Conservation (phyloP, 2,888 invertebrate genomes). For the Odontocolon sp. region DNA sequence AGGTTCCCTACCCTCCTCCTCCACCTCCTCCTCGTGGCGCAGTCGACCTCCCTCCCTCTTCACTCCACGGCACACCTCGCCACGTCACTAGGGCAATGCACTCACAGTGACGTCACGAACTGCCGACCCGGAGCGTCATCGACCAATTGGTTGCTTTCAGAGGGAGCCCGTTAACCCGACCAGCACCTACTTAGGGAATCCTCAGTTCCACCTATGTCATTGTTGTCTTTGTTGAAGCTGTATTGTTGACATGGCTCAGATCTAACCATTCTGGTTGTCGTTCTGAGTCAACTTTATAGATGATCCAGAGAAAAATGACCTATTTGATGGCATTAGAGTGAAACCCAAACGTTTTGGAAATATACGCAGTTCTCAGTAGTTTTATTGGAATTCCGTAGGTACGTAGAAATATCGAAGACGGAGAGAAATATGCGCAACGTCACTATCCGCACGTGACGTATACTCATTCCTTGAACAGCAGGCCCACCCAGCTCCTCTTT, state of each 20-base stretch:
- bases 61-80: constrained; percentile 67
- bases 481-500: constrained; percentile 39
- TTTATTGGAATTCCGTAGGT: background rate
- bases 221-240: constrained; percentile 24
- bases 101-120: constrained; percentile 76
- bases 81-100: constrained; percentile 79
- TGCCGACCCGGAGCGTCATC: constrained; percentile 74
- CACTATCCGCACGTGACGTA: constrained; percentile 51
- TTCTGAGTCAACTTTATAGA: too few species aligned
- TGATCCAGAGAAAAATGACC: too few species aligned
- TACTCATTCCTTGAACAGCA: constrained; percentile 35
- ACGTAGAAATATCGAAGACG: constrained; percentile 1
- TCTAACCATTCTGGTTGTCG: too few species aligned
- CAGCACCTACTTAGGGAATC: constrained; percentile 44
- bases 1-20: constrained; percentile 24
- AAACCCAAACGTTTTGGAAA: too few species aligned
- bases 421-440: constrained; percentile 46
- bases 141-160: constrained; percentile 73
- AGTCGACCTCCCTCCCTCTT: constrained; percentile 61
- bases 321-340: too few species aligned
- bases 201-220: constrained; percentile 61
- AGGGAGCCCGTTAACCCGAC: constrained; percentile 76
- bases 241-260: background rate
- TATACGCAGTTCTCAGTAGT: background rate
- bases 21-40: constrained; percentile 39